phyloP scores from a whole-genome alignment of 2,888 invertebrate species.

The Marasmarcha lunaedactyla region DNA sequence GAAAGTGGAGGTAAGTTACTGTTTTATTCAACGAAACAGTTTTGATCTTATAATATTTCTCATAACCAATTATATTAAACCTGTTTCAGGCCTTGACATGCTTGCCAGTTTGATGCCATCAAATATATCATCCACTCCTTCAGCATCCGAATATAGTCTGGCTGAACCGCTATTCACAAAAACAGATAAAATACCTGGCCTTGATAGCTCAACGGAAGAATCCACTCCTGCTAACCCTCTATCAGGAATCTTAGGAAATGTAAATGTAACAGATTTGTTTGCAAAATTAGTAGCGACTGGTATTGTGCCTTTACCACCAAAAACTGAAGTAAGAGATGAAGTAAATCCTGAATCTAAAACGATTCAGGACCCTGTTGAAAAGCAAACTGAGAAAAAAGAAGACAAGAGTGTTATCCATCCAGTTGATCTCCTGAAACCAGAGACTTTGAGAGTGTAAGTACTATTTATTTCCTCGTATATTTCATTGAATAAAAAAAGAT shows the following conservation, averaged over 20 bases:
- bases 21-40: background rate
- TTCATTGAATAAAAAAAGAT: too few species aligned
- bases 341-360: too few species aligned
- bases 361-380: constrained; percentile 21
- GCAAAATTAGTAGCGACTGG: constrained; percentile 87
- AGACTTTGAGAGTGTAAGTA: constrained; percentile 79
- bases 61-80: too few species aligned
- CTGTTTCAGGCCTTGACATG: constrained; percentile 69
- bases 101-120: constrained; percentile 75
- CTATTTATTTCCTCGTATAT: constrained; percentile 11
- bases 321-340: constrained; percentile 17
- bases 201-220: constrained; percentile 38
- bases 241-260: constrained; percentile 35
- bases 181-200: constrained; percentile 44
- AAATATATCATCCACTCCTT: constrained; percentile 56
- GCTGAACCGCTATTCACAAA: constrained; percentile 45
- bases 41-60: background rate
- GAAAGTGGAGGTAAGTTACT: constrained; percentile 42
- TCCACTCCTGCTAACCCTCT: constrained; percentile 27
- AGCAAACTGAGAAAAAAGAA: constrained; percentile 31
- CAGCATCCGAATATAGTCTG: constrained; percentile 68
- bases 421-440: constrained; percentile 76
- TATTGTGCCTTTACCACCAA: constrained; percentile 27
- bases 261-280: constrained; percentile 86
- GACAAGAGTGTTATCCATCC: constrained; percentile 63